A percentile compares a stretch with the other conserved stretches of the same genome.
Conservation (phyloP, 2,113 vertebrate species). For the Triplophysa rosa region DNA sequence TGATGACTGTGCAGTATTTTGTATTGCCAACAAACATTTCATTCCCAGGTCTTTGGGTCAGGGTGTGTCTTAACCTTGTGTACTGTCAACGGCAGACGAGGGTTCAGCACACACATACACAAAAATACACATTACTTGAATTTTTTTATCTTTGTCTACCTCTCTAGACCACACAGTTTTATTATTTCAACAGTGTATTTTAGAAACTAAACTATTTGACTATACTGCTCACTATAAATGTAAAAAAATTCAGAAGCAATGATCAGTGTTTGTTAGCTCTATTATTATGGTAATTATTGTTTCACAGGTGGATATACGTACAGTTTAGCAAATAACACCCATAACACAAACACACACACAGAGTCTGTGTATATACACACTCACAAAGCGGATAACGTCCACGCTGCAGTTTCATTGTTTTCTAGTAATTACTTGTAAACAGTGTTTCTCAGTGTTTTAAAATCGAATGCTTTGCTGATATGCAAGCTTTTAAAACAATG, state of each 20-base stretch:
- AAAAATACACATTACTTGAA: constrained; percentile 10
- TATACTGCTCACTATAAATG: too few relatives aligned
- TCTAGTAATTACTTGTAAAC: constrained; percentile 53
- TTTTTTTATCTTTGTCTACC: too few relatives aligned
- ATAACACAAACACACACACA: constrained; percentile 30
- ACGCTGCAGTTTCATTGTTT: constrained; percentile 53
- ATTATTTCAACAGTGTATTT: neutral
- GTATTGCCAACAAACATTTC: constrained; percentile 57
- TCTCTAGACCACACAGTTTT: too few relatives aligned
- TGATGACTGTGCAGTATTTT: constrained; percentile 58
- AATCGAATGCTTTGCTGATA: constrained; percentile 50
- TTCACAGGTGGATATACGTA: neutral
- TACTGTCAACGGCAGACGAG: constrained; percentile 54
- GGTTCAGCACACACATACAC: constrained; percentile 27
- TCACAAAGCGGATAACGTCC: constrained; percentile 31
- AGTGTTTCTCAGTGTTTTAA: constrained; percentile 46
- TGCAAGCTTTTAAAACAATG: constrained; percentile 41
- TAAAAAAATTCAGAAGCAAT: too few relatives aligned
- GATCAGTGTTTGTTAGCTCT: too few relatives aligned
- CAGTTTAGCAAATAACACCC: neutral
- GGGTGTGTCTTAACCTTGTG: constrained; percentile 55
- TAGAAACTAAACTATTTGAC: neutral
- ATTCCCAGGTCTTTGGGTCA: constrained; percentile 56
- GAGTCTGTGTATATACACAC: constrained; percentile 5
- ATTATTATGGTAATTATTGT: neutral